Conservation (phyloP, 1,140 invertebrate genomes). For the Gryllus bimaculatus region DNA sequence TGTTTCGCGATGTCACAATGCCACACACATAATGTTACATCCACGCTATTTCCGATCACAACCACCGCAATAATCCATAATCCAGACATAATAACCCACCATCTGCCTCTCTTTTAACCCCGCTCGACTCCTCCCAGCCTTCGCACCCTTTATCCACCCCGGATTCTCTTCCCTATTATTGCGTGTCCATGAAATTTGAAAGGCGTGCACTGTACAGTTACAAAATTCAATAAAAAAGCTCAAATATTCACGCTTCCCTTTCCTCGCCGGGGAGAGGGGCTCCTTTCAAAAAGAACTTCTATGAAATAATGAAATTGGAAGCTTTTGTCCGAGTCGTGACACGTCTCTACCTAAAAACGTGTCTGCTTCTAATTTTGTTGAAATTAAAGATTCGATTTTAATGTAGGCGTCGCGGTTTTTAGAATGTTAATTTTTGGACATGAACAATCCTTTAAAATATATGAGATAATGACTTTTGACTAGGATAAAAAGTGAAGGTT, state of each 20-base stretch:
- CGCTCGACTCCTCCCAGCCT: neutral
- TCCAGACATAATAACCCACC: neutral
- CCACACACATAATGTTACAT: slow-evolving; percentile 4
- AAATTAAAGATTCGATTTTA: too few relatives aligned
- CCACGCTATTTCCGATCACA: slow-evolving; percentile 3
- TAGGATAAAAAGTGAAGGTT: too few relatives aligned
- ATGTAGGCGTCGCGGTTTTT: too few relatives aligned
- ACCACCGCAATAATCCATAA: slow-evolving; percentile 4
- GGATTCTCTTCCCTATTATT: neutral
- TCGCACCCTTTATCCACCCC: neutral
- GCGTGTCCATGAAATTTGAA: neutral
- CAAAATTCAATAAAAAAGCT: neutral
- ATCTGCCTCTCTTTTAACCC: neutral
- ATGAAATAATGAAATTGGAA: too few relatives aligned
- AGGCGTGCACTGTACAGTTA: neutral
- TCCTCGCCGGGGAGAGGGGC: too few relatives aligned
- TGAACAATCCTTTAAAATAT: too few relatives aligned
- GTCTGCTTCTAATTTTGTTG: too few relatives aligned
- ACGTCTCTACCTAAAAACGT: too few relatives aligned
- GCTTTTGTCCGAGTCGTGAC: too few relatives aligned
- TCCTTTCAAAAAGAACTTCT: too few relatives aligned
- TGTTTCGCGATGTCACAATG: slow-evolving; percentile 3
- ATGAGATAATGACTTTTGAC: too few relatives aligned
- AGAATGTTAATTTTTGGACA: too few relatives aligned
- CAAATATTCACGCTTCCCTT: neutral